These are phyloP conservation scores for Lithobates pipiens DNA, from an alignment of 2,797 vertebrate species.

Conservation along the genomic window DNA sequence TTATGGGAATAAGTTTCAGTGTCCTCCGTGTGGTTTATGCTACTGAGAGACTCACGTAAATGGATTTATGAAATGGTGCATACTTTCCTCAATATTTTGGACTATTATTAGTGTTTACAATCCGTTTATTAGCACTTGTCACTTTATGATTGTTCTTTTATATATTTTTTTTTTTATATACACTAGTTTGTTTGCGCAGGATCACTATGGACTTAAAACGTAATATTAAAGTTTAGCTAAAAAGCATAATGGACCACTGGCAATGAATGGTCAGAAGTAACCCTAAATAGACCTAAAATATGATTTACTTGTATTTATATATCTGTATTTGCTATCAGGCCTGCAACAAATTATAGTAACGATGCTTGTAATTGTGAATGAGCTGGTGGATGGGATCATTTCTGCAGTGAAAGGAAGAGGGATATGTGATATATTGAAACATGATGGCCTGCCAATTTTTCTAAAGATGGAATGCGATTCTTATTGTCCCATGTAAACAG, in stretches of 20 bases:
- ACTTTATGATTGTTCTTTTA: no score
- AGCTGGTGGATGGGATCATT: slow-evolving; percentile 3
- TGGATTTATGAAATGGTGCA: no score
- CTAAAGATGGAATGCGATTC: slow-evolving; percentile 6
- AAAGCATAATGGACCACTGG: background rate
- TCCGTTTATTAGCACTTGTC: no score
- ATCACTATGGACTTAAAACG: no score
- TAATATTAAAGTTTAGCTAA: no score
- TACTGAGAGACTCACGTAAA: no score
- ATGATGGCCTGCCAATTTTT: slow-evolving; percentile 22
- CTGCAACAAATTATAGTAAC: slow-evolving; percentile 15
- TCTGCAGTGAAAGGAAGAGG: background rate
- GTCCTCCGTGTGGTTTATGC: no score
- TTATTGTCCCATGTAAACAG: slow-evolving; percentile 49
- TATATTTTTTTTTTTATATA: no score
- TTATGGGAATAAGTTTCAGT: no score
- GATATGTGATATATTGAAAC: slow-evolving; percentile 22
- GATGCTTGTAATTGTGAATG: background rate
- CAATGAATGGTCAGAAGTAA: background rate
- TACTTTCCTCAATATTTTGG: no score
- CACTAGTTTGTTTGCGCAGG: no score
- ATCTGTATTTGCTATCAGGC: background rate
- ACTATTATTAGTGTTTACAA: no score
- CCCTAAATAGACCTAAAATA: slow-evolving; percentile 3
- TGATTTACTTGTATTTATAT: background rate